phyloP scores from a whole-genome alignment of 2,113 vertebrate species.

The Clarias magur region DNA sequence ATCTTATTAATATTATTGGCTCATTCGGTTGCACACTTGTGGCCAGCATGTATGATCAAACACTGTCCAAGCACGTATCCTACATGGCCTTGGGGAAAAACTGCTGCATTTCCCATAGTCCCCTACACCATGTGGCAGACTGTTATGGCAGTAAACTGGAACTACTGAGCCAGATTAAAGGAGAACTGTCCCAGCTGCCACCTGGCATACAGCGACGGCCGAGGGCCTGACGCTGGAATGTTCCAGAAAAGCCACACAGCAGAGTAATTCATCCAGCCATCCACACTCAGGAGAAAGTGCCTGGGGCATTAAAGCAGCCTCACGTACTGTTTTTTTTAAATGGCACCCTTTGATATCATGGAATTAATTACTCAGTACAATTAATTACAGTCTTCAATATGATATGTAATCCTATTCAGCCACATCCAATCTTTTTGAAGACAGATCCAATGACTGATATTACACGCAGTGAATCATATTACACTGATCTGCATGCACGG shows the following conservation, averaged over 20 bases:
- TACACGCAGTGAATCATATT: conserved; percentile 27
- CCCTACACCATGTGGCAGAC: conserved; percentile 48
- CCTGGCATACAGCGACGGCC: conserved; percentile 70
- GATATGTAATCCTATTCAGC: conserved; percentile 42
- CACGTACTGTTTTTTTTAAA: conserved; percentile 22
- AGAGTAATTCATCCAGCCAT: conserved; percentile 70
- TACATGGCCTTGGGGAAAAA: conserved; percentile 26
- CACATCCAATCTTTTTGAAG: conserved; percentile 36
- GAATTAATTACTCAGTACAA: conserved; percentile 29
- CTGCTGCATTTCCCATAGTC: conserved; percentile 36
- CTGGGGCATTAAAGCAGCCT: conserved; percentile 42
- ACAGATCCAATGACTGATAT: conserved; percentile 37
- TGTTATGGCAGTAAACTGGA: conserved; percentile 60
- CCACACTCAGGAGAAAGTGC: conserved; percentile 62
- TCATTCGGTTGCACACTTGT: background rate
- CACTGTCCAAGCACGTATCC: conserved; percentile 11
- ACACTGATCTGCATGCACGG: conserved; percentile 30
- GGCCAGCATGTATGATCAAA: conserved; percentile 21
- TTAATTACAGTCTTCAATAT: conserved; percentile 39
- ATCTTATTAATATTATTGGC: conserved; percentile 29
- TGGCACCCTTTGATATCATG: conserved; percentile 31
- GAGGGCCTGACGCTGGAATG: conserved; percentile 55
- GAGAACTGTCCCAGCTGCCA: conserved; percentile 75
- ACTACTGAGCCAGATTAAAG: conserved; percentile 65
- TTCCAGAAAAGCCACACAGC: conserved; percentile 68